Evolutionary conservation across 2,113 vertebrate genomes (phyloP).

Genomic region (Burhinus bistriatus): DNA sequence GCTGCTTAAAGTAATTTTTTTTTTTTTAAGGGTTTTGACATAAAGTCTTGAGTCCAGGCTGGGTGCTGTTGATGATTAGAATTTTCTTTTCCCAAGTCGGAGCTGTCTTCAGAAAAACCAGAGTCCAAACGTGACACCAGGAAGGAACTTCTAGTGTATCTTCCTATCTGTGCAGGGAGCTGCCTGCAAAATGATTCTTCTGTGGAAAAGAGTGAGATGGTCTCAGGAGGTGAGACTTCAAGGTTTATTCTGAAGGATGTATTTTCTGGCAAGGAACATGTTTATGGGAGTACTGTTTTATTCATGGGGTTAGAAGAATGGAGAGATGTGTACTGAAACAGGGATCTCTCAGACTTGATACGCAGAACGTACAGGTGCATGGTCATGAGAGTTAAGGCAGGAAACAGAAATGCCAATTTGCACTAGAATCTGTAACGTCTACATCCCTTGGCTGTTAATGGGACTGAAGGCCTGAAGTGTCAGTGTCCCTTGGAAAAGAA

Average conservation of each 20-base stretch:
- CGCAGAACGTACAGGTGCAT: rapidly evolving
- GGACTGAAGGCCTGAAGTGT: neutral
- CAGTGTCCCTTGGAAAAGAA: neutral
- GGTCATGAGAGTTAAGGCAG: neutral
- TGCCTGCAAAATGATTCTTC: neutral
- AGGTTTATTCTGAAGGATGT: neutral
- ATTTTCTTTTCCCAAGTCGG: neutral
- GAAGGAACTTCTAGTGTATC: neutral
- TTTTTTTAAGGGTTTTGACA: neutral
- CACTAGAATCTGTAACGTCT: neutral
- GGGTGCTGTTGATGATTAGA: neutral
- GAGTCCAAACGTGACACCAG: neutral
- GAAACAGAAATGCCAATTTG: neutral
- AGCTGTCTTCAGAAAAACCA: neutral
- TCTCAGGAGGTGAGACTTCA: neutral
- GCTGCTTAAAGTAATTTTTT: neutral
- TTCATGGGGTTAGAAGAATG: neutral
- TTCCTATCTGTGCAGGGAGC: neutral
- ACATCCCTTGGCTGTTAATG: neutral
- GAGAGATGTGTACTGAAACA: neutral
- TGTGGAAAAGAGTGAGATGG: neutral
- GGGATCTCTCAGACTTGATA: neutral
- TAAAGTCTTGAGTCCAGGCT: too few relatives aligned
- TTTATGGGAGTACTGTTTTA: neutral
- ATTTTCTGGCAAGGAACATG: neutral